Conservation (phyloP, 1,140 invertebrate species). For the Wasmannia auropunctata region DNA sequence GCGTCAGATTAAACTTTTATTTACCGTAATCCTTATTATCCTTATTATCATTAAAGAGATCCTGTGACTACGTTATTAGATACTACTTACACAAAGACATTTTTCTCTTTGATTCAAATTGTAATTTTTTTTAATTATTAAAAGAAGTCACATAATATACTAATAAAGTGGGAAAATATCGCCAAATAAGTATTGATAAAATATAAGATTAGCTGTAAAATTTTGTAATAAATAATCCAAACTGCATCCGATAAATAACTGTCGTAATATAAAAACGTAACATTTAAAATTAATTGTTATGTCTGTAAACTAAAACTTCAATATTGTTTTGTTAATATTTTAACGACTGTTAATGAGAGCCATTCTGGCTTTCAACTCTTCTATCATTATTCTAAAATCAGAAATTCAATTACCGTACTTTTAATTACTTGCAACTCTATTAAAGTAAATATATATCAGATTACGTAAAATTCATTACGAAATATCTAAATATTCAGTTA, state of each 20-base stretch:
- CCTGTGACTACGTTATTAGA: neutral
- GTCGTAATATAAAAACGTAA: neutral
- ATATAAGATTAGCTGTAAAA: neutral
- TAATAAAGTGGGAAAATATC: neutral
- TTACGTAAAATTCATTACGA: slow-evolving; percentile 13
- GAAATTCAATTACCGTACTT: slow-evolving; percentile 47
- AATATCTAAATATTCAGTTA: slow-evolving; percentile 25
- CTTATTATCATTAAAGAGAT: neutral
- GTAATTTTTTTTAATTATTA: neutral
- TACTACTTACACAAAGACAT: neutral
- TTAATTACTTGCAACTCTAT: slow-evolving; percentile 29
- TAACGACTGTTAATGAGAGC: neutral
- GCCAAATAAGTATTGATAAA: neutral
- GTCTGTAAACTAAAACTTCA: neutral
- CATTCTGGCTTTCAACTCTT: neutral
- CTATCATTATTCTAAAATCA: neutral
- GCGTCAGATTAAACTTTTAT: slow-evolving; percentile 37
- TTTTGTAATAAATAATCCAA: neutral
- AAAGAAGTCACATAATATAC: neutral
- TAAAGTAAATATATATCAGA: neutral
- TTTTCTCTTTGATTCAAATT: neutral
- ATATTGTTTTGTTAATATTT: slow-evolving; percentile 18
- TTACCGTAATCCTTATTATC: neutral
- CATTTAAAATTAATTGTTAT: neutral
- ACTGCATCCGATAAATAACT: neutral